phyloP scores from a whole-genome alignment of 1,140 invertebrate species.

The Formica selysi region DNA sequence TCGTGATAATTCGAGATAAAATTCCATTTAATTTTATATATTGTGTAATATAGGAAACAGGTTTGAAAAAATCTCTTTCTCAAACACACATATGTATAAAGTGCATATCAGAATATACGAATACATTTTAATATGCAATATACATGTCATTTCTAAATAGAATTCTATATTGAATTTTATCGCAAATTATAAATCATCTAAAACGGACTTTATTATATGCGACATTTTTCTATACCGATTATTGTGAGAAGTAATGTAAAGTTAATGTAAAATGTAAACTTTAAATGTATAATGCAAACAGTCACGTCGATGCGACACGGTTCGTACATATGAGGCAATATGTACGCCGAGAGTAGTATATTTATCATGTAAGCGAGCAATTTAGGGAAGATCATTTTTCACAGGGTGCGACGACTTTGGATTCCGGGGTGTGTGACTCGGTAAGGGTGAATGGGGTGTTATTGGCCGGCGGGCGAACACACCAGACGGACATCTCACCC shows the following conservation, averaged over 20 bases:
- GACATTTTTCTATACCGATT: background rate
- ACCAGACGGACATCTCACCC: slow-evolving; percentile 84
- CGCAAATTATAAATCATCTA: background rate
- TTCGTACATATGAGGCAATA: slow-evolving; percentile 65
- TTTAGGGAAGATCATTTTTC: slow-evolving; percentile 87
- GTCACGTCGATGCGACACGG: slow-evolving; percentile 16
- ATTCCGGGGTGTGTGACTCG: slow-evolving; percentile 69
- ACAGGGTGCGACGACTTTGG: slow-evolving; percentile 81
- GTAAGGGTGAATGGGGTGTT: slow-evolving; percentile 76
- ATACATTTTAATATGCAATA: too few species aligned
- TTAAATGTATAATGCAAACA: slow-evolving; percentile 44
- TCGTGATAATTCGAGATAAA: too few species aligned
- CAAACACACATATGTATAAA: background rate
- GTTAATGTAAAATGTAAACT: background rate
- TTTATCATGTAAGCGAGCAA: slow-evolving; percentile 87
- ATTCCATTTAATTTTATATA: too few species aligned
- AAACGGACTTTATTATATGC: background rate
- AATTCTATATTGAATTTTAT: background rate
- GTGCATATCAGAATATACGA: background rate
- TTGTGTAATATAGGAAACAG: too few species aligned
- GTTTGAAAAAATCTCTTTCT: too few species aligned
- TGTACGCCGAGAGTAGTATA: slow-evolving; percentile 79
- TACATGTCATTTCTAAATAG: background rate
- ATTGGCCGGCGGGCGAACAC: slow-evolving; percentile 84
- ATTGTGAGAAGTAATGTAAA: background rate